Base-by-base conservation (phyloP, 2,888 invertebrate genomes). In the Habrosyne pyritoides region DNA sequence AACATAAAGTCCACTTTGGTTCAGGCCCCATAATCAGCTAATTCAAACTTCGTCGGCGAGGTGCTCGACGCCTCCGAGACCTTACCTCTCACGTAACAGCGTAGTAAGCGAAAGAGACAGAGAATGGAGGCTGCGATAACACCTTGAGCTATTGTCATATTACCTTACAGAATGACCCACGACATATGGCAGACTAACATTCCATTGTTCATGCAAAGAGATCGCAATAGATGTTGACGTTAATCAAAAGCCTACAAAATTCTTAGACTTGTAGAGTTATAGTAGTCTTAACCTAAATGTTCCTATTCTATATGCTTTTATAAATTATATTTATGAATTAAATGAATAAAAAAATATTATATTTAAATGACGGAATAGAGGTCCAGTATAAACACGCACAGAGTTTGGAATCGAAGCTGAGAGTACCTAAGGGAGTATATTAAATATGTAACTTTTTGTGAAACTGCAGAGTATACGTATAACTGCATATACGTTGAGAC, bases 381-480 rank as follows among this genome's bases (percentile, higher is more conserved):
- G 82, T 79, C 78, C 79, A 81, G 75, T 63, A 55, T 66, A 79
- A 84, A 72, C 82, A 85, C 86, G 84, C 86, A 86, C 84, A 86
- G 26, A 56, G 54, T n/a, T 42, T 28, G 21, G 30, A 28, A 50
- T 30, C 10, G 21, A 50, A 28, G 18, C 24, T 30, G 18, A 50
- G 10, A 50, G 14, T 30, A 2, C 10, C 7, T 10, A n/a, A 26
- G 14, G 26, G 14, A 8, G 10, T 26, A 14, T 18, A 18, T 4
- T 36, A 36, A 2, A n/a, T 14, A 5, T 14, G 14, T 36, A 6
- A 18, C 18, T 42, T 42, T n/a, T 8, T 18, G 18, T 42, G 14
- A 42, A 42, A 42, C 14, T 42, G 33, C n/a, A 42, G n/a, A n/a
- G n/a, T n/a, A n/a, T n/a, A n/a, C n/a, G n/a, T n/a, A n/a, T n/a